Conservation (phyloP, 2,888 invertebrate genomes). For the Drosophila siamana region DNA sequence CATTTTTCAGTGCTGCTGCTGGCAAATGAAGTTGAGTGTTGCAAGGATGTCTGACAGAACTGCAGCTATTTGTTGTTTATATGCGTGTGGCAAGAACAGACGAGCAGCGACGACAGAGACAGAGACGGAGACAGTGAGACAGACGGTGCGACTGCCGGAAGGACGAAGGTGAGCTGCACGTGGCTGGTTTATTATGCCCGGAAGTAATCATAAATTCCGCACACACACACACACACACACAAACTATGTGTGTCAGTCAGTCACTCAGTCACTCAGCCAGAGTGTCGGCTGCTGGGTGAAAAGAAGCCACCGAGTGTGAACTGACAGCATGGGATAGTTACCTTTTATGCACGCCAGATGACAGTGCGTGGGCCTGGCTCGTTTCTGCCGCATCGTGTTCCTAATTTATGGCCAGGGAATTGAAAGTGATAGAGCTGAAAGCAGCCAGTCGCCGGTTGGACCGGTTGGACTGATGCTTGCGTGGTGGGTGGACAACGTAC, state of each 20-base stretch:
- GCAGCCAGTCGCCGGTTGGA: conserved; percentile 32
- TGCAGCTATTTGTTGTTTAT: conserved; percentile 71
- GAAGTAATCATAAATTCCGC: conserved; percentile 76
- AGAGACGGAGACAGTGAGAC: not conserved
- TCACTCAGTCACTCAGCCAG: conserved; percentile 21
- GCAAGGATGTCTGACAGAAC: conserved; percentile 59
- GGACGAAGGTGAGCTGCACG: conserved; percentile 47
- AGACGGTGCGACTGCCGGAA: not conserved
- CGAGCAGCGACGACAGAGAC: not conserved
- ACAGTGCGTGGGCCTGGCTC: conserved; percentile 33
- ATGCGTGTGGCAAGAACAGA: conserved; percentile 63
- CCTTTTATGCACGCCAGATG: conserved; percentile 51
- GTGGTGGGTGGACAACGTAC: conserved; percentile 20
- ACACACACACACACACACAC: conserved; percentile 48
- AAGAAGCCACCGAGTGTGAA: conserved; percentile 26
- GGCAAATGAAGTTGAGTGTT: conserved; percentile 51
- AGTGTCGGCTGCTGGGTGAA: conserved; percentile 13
- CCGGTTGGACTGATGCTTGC: conserved; percentile 1
- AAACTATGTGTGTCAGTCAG: conserved; percentile 26
- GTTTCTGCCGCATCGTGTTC: conserved; percentile 54
- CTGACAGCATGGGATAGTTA: conserved; percentile 44
- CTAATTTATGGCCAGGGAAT: conserved; percentile 77
- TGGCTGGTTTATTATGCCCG: conserved; percentile 73
- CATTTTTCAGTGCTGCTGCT: conserved; percentile 38
- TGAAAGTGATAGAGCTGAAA: conserved; percentile 80